phyloP scores from a whole-genome alignment of 2,888 invertebrate species.

The Tachina lurida region DNA sequence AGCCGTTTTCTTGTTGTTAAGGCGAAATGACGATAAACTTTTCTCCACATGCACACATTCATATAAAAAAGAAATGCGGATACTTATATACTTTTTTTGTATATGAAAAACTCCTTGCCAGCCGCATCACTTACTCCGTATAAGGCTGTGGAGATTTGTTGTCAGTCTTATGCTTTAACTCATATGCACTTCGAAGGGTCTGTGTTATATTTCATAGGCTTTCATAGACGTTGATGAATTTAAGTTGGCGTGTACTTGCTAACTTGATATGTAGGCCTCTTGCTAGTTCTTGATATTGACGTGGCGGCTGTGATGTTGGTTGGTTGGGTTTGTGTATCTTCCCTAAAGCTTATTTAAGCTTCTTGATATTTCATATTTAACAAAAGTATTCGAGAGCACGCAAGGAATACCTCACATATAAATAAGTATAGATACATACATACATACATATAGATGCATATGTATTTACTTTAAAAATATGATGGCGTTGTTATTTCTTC shows the following conservation, averaged over 20 bases:
- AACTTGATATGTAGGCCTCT: background rate
- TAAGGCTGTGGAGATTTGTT: slow-evolving; percentile 45
- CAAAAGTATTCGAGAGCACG: slow-evolving; percentile 35
- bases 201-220: background rate
- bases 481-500: too few relatives aligned
- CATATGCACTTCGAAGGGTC: too few relatives aligned
- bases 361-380: slow-evolving; percentile 42
- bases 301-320: background rate
- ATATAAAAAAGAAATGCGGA: background rate
- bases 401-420: background rate
- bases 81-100: background rate
- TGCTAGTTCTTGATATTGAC: background rate
- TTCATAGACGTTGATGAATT: slow-evolving; percentile 17
- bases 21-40: slow-evolving; percentile 40
- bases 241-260: background rate
- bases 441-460: too few relatives aligned
- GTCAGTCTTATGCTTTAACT: background rate
- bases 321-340: slow-evolving; percentile 18
- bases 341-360: slow-evolving; percentile 48
- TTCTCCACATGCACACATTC: background rate
- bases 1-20: slow-evolving; percentile 1
- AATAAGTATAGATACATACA: background rate
- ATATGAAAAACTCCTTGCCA: slow-evolving; percentile 38
- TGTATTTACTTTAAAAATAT: too few relatives aligned
- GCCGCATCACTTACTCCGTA: slow-evolving; percentile 29